These are phyloP conservation scores for Antechinus flavipes DNA, from an alignment of 2,113 vertebrate genomes.

Conservation along the genomic window DNA sequence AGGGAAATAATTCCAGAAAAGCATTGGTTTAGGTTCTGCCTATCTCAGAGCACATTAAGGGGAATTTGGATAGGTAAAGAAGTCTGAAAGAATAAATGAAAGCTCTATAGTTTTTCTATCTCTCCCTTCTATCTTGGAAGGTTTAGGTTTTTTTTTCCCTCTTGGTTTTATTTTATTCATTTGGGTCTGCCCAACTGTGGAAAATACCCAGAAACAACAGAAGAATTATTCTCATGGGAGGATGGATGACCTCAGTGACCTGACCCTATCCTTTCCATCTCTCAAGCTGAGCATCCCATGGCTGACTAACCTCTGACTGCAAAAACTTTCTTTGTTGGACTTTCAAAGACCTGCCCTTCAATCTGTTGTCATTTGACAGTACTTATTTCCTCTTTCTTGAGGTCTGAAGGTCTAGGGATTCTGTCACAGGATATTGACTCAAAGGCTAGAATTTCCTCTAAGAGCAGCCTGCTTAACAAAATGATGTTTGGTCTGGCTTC, in stretches of 20 bases:
- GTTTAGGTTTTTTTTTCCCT: neutral
- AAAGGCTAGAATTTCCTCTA: neutral
- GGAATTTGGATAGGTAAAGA: neutral
- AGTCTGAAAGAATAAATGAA: neutral
- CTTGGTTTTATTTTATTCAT: neutral
- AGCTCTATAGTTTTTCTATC: neutral
- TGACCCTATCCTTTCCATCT: constrained; percentile 19
- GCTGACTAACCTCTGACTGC: neutral
- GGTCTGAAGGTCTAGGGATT: neutral
- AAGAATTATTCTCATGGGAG: neutral
- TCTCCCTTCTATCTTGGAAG: neutral
- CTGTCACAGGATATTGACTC: constrained; percentile 22
- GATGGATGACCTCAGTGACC: constrained; percentile 14
- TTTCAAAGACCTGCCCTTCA: constrained; percentile 50
- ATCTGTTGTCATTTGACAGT: constrained; percentile 27
- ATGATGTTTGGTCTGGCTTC: constrained; percentile 32
- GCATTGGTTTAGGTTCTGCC: too few relatives aligned
- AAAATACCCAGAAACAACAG: constrained; percentile 6
- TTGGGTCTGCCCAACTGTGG: neutral
- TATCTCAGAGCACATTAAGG: neutral
- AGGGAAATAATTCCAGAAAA: neutral
- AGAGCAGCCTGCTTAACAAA: neutral
- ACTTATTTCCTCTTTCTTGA: constrained; percentile 61
- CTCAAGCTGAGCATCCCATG: neutral
- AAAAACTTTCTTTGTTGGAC: constrained; percentile 55